phyloP scores from a whole-genome alignment of 2,797 vertebrate species.

The Choloepus didactylus region DNA sequence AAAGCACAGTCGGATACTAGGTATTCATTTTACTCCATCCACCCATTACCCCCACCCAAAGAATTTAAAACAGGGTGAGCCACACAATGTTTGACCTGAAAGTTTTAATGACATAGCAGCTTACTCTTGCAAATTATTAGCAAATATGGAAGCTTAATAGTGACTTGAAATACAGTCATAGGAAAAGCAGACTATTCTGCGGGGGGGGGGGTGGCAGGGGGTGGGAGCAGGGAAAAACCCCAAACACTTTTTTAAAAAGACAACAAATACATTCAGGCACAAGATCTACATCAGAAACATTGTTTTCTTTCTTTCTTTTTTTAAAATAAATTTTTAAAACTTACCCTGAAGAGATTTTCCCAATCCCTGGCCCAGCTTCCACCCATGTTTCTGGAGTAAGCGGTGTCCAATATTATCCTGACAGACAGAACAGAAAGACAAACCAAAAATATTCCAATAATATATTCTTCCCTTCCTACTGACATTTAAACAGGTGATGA shows the following conservation, averaged over 20 bases:
- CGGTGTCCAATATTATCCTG: slow-evolving; percentile 99
- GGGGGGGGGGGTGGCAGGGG: slow-evolving; percentile 50
- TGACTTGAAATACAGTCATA: slow-evolving; percentile 66
- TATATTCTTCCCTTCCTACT: slow-evolving; percentile 96
- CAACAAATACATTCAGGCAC: slow-evolving; percentile 70
- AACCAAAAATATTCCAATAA: slow-evolving; percentile 99
- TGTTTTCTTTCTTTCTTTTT: slow-evolving; percentile 55
- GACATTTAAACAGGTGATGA: slow-evolving; percentile 89
- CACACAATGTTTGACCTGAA: slow-evolving; percentile 25
- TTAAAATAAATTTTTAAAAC: slow-evolving; percentile 84
- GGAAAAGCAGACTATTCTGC: slow-evolving; percentile 82
- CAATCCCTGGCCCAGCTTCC: slow-evolving; percentile 99
- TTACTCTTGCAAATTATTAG: slow-evolving; percentile 76
- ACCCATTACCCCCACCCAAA: background rate
- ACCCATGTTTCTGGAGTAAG: slow-evolving; percentile 99
- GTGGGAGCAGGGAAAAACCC: slow-evolving; percentile 51
- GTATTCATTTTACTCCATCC: background rate
- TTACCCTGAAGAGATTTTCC: slow-evolving; percentile 99
- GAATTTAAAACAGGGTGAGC: background rate
- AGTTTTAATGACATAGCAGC: slow-evolving; percentile 71
- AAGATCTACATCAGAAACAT: slow-evolving; percentile 75
- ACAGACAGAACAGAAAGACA: slow-evolving; percentile 96
- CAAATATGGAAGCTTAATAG: slow-evolving; percentile 70
- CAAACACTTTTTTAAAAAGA: slow-evolving; percentile 79
- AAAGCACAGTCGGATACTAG: slow-evolving; percentile 26